A percentile compares a stretch with the other conserved stretches of the same genome.
Conservation (phyloP, 2,888 invertebrate genomes). For the Volucella inanis region DNA sequence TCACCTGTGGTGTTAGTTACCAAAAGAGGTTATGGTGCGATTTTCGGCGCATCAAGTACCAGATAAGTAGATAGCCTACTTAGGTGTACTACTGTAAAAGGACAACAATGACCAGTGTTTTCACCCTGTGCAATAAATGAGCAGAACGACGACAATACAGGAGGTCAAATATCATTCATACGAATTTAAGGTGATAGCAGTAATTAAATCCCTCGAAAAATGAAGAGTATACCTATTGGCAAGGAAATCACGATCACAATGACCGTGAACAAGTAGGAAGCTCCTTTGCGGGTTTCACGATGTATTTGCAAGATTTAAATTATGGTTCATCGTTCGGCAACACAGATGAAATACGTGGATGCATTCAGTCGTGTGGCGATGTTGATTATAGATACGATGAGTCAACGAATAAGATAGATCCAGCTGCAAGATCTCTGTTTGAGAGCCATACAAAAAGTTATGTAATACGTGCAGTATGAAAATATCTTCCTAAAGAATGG, state of each 20-base stretch:
- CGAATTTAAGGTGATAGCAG: constrained; percentile 74
- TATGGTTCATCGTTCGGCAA: too few relatives aligned
- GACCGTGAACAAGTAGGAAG: constrained; percentile 57
- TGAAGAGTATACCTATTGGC: constrained; percentile 74
- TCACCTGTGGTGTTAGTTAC: constrained; percentile 75
- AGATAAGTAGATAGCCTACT: constrained; percentile 44
- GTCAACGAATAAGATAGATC: constrained; percentile 23
- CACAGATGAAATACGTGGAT: constrained; percentile 71
- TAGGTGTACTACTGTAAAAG: constrained; percentile 60
- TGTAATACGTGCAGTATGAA: constrained; percentile 10
- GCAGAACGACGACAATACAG: constrained; percentile 21
- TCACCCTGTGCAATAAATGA: constrained; percentile 58
- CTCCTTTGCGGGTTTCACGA: constrained; percentile 55
- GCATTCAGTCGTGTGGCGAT: constrained; percentile 57
- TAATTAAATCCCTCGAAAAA: constrained; percentile 73
- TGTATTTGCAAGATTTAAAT: too few relatives aligned
- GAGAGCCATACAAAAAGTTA: not conserved
- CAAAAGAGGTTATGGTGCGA: constrained; percentile 78
- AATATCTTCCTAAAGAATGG: constrained; percentile 29
- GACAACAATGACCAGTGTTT: constrained; percentile 33
- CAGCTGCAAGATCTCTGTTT: not conserved
- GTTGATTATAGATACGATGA: not conserved
- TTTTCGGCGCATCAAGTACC: constrained; percentile 68
- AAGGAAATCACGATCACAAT: constrained; percentile 13
- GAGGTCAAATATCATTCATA: constrained; percentile 62